Percentiles rank a stretch among this genome's conserved stretches.
Evolutionary conservation across 2,888 invertebrate species (phyloP).

Genomic region (Dastarcus helophoroides): DNA sequence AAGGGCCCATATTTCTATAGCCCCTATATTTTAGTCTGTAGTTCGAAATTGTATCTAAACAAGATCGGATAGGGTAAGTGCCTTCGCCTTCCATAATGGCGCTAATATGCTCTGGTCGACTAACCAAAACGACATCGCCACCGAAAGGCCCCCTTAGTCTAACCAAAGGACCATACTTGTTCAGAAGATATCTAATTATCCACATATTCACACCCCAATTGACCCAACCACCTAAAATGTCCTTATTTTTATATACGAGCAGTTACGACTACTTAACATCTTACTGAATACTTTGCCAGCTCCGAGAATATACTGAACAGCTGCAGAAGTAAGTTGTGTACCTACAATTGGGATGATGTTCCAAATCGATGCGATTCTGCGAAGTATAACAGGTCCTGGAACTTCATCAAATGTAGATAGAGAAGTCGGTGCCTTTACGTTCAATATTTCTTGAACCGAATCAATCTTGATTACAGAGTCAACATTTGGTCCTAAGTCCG

Average conservation of each 20-base stretch:
- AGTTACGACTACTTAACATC: conserved; percentile 2
- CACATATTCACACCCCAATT: conserved; percentile 38
- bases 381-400: conserved; percentile 49
- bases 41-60: conserved; percentile 51
- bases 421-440: no score
- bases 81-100: conserved; percentile 51
- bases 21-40: conserved; percentile 48
- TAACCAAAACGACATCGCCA: conserved; percentile 50
- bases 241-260: conserved; percentile 1
- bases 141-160: conserved; percentile 53
- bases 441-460: no score
- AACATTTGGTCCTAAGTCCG: no score
- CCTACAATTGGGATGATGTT: conserved; percentile 50
- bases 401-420: conserved; percentile 47
- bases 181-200: conserved; percentile 37
- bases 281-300: conserved; percentile 39
- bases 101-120: conserved; percentile 52
- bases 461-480: no score
- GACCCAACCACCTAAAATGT: conserved; percentile 32
- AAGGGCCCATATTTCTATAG: conserved; percentile 44
- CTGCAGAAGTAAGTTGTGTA: conserved; percentile 46
- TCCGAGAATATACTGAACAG: conserved; percentile 42
- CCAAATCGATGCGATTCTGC: conserved; percentile 46
- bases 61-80: conserved; percentile 46
- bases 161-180: conserved; percentile 53